Conservation (phyloP, 1,140 invertebrate species). For the Oppia nitens region DNA sequence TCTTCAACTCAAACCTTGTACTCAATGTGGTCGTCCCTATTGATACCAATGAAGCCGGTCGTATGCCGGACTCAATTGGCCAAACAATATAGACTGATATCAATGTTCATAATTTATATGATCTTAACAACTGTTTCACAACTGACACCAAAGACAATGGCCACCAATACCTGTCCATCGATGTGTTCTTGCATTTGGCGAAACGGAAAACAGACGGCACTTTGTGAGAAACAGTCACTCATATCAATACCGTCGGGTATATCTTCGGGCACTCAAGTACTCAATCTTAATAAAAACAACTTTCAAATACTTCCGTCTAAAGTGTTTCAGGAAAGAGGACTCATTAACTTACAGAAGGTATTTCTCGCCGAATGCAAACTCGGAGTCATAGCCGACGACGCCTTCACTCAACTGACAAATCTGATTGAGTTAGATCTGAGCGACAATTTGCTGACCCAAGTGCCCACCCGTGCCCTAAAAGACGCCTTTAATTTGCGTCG, state of each 20-base stretch:
- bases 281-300: slow-evolving; percentile 70
- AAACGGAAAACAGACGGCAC: slow-evolving; percentile 69
- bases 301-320: slow-evolving; percentile 59
- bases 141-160: neutral
- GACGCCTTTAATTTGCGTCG: slow-evolving; percentile 52
- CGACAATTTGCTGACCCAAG: slow-evolving; percentile 43
- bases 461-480: slow-evolving; percentile 50
- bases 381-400: slow-evolving; percentile 53
- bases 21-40: no score
- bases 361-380: slow-evolving; percentile 63
- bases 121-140: no score
- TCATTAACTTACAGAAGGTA: slow-evolving; percentile 70
- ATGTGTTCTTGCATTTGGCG: slow-evolving; percentile 74
- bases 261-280: slow-evolving; percentile 67
- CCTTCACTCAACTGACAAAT: slow-evolving; percentile 24
- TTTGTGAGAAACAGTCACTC: slow-evolving; percentile 60
- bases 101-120: no score
- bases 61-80: no score
- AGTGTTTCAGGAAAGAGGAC: slow-evolving; percentile 54
- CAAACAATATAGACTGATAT: no score
- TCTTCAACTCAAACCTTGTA: no score
- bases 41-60: no score
- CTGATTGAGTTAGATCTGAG: slow-evolving; percentile 57
- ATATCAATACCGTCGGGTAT: slow-evolving; percentile 63
- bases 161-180: slow-evolving; percentile 10